Evolutionary conservation across 2,797 vertebrate species (phyloP).

Genomic region (Tamandua tetradactyla): DNA sequence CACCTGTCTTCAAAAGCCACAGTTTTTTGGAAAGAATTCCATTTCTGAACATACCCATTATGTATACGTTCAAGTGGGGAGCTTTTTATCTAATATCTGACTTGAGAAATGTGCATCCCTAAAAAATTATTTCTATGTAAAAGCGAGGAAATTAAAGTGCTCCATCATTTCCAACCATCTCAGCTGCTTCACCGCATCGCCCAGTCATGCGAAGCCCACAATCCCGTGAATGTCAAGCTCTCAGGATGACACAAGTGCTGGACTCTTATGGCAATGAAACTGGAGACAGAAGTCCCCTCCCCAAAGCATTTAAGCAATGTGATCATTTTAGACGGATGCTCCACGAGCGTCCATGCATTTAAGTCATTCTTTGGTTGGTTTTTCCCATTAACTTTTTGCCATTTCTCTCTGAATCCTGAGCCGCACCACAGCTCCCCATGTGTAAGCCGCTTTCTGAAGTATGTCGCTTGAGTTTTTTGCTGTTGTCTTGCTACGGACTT

Average conservation of each 20-base stretch:
- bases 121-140: neutral
- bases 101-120: neutral
- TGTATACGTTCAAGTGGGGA: neutral
- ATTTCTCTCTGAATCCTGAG: slow-evolving; percentile 70
- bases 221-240: neutral
- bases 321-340: slow-evolving; percentile 76
- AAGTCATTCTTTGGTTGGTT: slow-evolving; percentile 42
- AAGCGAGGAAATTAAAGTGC: neutral
- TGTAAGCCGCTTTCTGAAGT: slow-evolving; percentile 84
- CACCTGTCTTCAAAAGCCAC: neutral
- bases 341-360: slow-evolving; percentile 57
- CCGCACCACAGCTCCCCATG: slow-evolving; percentile 78
- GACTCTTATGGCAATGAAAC: neutral
- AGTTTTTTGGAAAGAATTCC: neutral
- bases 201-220: neutral
- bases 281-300: slow-evolving; percentile 81
- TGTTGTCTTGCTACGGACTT: slow-evolving; percentile 85
- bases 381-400: slow-evolving; percentile 55
- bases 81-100: neutral
- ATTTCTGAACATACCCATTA: neutral
- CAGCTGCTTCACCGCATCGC: neutral
- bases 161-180: neutral
- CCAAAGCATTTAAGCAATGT: slow-evolving; percentile 79
- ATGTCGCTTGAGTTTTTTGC: slow-evolving; percentile 83
- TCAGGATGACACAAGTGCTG: neutral